These are phyloP conservation scores for Pecten maximus DNA, from an alignment of 2,888 invertebrate species.

Conservation along the genomic window DNA sequence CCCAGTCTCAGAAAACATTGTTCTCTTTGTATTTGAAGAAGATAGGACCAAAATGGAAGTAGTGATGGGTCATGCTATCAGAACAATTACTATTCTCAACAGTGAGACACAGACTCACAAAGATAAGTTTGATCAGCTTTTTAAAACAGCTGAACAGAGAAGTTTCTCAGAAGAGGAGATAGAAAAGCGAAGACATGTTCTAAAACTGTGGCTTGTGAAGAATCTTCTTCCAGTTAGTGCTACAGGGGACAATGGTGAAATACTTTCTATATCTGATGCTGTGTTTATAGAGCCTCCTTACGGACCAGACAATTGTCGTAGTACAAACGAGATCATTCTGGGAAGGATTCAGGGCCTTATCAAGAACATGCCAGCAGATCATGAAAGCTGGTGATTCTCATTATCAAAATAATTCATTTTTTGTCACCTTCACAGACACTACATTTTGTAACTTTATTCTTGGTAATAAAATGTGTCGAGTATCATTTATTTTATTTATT, in stretches of 20 bases:
- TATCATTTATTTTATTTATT: background rate
- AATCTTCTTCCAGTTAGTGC: slow-evolving; percentile 79
- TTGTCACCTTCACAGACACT: background rate
- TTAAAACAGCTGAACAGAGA: slow-evolving; percentile 62
- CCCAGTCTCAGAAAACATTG: slow-evolving; percentile 79
- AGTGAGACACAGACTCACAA: slow-evolving; percentile 65
- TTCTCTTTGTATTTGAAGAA: slow-evolving; percentile 69
- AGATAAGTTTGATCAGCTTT: slow-evolving; percentile 68
- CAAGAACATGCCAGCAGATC: slow-evolving; percentile 79
- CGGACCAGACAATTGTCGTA: slow-evolving; percentile 76
- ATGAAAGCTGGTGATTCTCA: slow-evolving; percentile 70
- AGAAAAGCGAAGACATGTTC: slow-evolving; percentile 64
- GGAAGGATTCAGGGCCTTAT: slow-evolving; percentile 81
- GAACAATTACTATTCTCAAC: slow-evolving; percentile 68
- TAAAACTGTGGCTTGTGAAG: slow-evolving; percentile 79
- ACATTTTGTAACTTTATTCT: background rate
- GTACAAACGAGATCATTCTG: slow-evolving; percentile 82
- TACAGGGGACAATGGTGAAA: slow-evolving; percentile 67
- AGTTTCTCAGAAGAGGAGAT: slow-evolving; percentile 71
- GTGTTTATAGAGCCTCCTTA: slow-evolving; percentile 79
- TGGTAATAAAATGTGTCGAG: background rate
- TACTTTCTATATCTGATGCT: slow-evolving; percentile 76
- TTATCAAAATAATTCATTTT: background rate
- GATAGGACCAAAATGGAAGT: slow-evolving; percentile 65
- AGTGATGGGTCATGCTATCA: slow-evolving; percentile 74